Conservation (phyloP, 2,888 invertebrate genomes). For the Mantis religiosa region DNA sequence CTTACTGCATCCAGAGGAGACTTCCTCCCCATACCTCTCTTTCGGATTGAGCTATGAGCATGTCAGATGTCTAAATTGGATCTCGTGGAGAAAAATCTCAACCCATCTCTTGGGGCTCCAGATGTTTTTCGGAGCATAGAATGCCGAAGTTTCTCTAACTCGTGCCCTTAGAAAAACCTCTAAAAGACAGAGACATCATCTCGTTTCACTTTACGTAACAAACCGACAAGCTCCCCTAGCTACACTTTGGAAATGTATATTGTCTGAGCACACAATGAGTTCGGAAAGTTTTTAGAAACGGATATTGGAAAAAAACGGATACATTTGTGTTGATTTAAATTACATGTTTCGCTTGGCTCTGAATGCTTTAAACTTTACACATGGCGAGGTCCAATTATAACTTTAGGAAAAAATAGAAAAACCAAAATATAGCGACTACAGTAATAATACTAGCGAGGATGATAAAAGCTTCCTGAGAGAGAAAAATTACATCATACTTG, state of each 20-base stretch:
- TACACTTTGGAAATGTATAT: not conserved
- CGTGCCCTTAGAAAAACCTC: not conserved
- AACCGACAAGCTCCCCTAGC: not conserved
- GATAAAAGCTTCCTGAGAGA: not conserved
- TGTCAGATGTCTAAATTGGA: not conserved
- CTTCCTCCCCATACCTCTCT: not conserved
- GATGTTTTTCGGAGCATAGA: not conserved
- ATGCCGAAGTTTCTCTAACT: not conserved
- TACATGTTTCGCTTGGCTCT: not conserved
- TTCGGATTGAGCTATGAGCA: not conserved
- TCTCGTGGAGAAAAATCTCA: not conserved
- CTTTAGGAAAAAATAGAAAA: not conserved
- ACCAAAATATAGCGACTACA: not conserved
- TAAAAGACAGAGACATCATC: not conserved
- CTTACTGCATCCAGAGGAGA: not conserved
- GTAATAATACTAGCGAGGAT: not conserved
- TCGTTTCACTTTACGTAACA: not conserved
- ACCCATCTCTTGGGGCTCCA: not conserved
- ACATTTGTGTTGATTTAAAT: not conserved
- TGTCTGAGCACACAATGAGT: not conserved
- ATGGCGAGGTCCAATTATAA: not conserved
- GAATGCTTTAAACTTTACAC: not conserved
- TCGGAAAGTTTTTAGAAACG: not conserved
- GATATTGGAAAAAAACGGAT: not conserved
- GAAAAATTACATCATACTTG: not conserved